phyloP scores from a whole-genome alignment of 2,888 invertebrate species.

The Phragmatobia fuliginosa region DNA sequence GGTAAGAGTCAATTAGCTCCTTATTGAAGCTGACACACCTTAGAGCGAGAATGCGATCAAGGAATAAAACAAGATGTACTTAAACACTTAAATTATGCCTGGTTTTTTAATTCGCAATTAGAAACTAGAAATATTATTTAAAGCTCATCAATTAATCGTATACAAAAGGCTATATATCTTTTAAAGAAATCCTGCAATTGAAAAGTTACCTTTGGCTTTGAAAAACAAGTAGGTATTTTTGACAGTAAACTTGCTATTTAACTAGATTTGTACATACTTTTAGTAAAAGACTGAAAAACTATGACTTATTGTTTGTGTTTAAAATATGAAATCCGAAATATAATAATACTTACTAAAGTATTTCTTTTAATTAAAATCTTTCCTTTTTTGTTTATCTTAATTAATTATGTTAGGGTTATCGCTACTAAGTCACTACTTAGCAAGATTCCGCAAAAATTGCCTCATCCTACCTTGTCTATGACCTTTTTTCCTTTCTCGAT shows the following conservation, averaged over 20 bases:
- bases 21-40: constrained; percentile 19
- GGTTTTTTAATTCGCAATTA: background rate
- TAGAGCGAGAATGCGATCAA: constrained; percentile 15
- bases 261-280: too few relatives aligned
- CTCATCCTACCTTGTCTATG: background rate
- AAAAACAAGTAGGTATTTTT: too few relatives aligned
- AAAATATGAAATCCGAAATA: background rate
- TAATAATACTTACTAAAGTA: background rate
- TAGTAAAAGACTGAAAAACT: too few relatives aligned
- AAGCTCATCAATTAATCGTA: too few relatives aligned
- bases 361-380: background rate
- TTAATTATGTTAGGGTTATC: background rate
- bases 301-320: background rate
- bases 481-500: background rate
- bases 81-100: background rate
- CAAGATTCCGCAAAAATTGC: background rate
- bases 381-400: background rate
- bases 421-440: background rate
- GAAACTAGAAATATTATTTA: too few relatives aligned
- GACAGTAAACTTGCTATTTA: too few relatives aligned
- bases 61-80: background rate
- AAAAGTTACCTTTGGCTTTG: too few relatives aligned
- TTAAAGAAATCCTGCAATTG: too few relatives aligned
- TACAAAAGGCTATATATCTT: too few relatives aligned
- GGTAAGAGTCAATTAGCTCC: constrained; percentile 22